Evolutionary conservation across 2,888 invertebrate genomes (phyloP), one percentile per base, ranked within the genome.

Genomic region (Pseudococcus jackbeardsleyi): DNA sequence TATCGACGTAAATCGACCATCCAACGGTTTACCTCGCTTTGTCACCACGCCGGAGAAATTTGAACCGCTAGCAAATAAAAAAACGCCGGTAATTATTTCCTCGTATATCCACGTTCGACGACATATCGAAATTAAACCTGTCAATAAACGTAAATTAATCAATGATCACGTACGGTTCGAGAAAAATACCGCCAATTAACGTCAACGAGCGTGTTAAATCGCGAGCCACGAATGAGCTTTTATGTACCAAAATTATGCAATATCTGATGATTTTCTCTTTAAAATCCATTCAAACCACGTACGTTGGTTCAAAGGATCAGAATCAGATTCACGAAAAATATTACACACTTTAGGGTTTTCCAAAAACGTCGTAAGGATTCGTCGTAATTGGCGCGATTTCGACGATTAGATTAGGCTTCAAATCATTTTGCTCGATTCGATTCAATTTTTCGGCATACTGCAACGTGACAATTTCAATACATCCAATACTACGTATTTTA

Each of bases 181-280:
- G 64, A 33, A 72, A 72, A 72, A 33, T 72, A 72, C 72, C 72
- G 72, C 72, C 72, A 72, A 72, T 72, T 72, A 72, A 33, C 72
- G 72, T 39, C 33, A 19, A 72, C 72, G 33, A 26, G 72, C 72
- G 72, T 72, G 33, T 33, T 17, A 72, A 72, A 33, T 72, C 33
- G 33, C 72, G 15, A 72, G 3, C 17, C 15, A 72, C 26, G 15
- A 72, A 15, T 1, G 72, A 72, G 72, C 72, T 72, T 64, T 72
- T 33, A 72, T 33, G 26, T 33, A 33, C 72, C 17, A 72, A 72
- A 72, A 72, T 72, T 72, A 72, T 33, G 33, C 33, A 72, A 72
- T 33, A 22, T 33, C 8, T 1, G 72, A 33, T 72, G 17, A 33
- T 72, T 72, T 72, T 33, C 72, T 17, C 33, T 39, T 72, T 12